phyloP scores from a whole-genome alignment of 1,140 invertebrate species.

The Halotydeus destructor region DNA sequence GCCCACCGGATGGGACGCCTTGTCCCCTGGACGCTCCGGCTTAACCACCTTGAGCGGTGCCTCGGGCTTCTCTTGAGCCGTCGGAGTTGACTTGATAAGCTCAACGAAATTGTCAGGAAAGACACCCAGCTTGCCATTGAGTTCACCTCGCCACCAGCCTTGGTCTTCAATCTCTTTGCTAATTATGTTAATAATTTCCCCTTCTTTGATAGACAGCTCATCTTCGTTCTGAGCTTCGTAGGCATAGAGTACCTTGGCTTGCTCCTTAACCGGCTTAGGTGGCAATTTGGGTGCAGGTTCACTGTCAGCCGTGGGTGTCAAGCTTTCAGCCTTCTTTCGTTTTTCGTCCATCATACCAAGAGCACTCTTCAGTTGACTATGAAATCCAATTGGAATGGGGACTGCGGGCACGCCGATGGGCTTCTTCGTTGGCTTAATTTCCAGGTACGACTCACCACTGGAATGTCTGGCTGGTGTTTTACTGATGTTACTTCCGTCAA shows the following conservation, averaged over 20 bases:
- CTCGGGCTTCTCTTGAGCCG: too few relatives aligned
- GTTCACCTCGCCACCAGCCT: slow-evolving; percentile 91
- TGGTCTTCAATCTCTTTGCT: slow-evolving; percentile 71
- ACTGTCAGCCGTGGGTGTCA: slow-evolving; percentile 7
- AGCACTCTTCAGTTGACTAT: too few relatives aligned
- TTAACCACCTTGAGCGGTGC: too few relatives aligned
- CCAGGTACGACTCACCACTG: too few relatives aligned
- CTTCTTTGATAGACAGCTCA: slow-evolving; percentile 67
- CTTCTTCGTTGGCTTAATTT: slow-evolving; percentile 2
- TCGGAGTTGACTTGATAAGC: slow-evolving; percentile 25
- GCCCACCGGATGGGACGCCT: neutral
- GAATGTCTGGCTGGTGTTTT: too few relatives aligned
- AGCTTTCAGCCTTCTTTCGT: slow-evolving; percentile 3
- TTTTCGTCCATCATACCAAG: too few relatives aligned
- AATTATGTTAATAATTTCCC: slow-evolving; percentile 68
- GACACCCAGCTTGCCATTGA: slow-evolving; percentile 63
- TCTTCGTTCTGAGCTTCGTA: slow-evolving; percentile 82
- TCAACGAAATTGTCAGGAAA: slow-evolving; percentile 95
- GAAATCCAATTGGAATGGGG: neutral
- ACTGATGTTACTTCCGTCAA: neutral
- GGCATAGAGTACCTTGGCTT: slow-evolving; percentile 63
- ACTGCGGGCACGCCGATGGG: neutral
- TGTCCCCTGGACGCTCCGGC: neutral
- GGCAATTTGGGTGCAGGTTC: slow-evolving; percentile 25
- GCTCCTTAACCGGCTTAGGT: slow-evolving; percentile 37